phyloP scores from a whole-genome alignment of 2,113 vertebrate genomes.

The Cichladusa arquata region DNA sequence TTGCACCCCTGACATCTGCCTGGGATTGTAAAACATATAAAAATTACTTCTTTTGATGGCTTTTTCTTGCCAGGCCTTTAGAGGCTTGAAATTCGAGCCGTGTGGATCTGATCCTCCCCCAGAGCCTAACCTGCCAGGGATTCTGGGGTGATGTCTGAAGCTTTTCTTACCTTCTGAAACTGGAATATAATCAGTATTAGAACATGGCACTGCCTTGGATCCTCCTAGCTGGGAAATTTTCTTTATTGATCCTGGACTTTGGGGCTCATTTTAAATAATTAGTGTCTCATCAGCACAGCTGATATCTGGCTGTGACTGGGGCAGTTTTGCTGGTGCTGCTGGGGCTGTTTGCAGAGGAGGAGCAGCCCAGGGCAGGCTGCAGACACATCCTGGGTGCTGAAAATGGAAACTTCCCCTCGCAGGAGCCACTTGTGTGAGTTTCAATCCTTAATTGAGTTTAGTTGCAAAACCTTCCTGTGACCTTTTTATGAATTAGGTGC shows the following conservation, averaged over 20 bases:
- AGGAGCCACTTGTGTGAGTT: neutral
- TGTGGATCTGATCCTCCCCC: neutral
- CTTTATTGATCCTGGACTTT: neutral
- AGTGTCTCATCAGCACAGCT: neutral
- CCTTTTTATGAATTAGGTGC: neutral
- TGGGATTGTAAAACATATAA: neutral
- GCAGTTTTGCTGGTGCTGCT: accelerated
- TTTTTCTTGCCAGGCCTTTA: neutral
- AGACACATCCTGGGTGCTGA: accelerated
- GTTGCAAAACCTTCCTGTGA: neutral
- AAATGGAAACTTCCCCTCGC: accelerated
- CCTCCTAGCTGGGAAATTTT: neutral
- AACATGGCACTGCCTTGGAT: neutral
- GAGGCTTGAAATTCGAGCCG: neutral
- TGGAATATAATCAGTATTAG: neutral
- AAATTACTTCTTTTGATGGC: neutral
- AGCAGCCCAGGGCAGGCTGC: neutral
- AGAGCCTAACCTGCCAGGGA: neutral
- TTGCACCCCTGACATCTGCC: neutral
- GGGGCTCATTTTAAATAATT: neutral
- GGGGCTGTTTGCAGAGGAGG: neutral
- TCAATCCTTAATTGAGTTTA: neutral
- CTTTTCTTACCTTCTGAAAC: neutral
- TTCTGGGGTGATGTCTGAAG: neutral
- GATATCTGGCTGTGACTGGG: neutral